Evolutionary conservation across 2,113 vertebrate species (phyloP), one percentile per base, ranked within the genome.

Genomic region (Dermatemys mawii): DNA sequence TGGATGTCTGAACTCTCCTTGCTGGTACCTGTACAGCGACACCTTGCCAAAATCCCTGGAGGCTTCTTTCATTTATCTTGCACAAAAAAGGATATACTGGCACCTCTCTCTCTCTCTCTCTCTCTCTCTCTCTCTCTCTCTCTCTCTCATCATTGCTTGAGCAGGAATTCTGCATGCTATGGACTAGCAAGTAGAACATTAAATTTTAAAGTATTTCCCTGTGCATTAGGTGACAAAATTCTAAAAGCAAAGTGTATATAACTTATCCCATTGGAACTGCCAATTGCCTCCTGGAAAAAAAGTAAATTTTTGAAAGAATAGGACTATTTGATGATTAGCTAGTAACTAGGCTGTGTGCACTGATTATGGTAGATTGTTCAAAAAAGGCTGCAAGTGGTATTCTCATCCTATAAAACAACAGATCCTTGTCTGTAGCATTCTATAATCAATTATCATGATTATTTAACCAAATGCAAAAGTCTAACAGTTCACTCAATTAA

Each of bases 361-460:
- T 80, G 6, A 75, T 94, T 96, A 91, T 88, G 83, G 87, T 49
- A 82, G 91, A 94, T 94, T 91, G 35, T 70, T 70, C n/a, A 38
- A 11, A 70, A 70, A 70, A 96, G 38, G 16, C 12, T 57, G 80
- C 38, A 94, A 93, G 51, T 35, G 13, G 12, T 82, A 14, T 80
- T 95, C 95, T 87, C 32, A 83, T 93, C 87, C 90, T 80, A 73
- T 92, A 84, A 96, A 87, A 51, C 54, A 91, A 83, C 13, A 95
- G 54, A 85, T 96, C 51, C 38, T 63, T 87, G 57, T 46, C 48
- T 89, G 73, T 80, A 93, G 9, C 38, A 80, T 84, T 84, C 55
- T 17, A 82, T 88, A 87, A 84, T 57, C 49, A 82, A 88, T 35
- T 50, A 84, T 93, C 96, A 82, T 87, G 63, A 38, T 38, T 70